phyloP scores from a whole-genome alignment of 2,888 invertebrate genomes.

The Copidosoma aretas region DNA sequence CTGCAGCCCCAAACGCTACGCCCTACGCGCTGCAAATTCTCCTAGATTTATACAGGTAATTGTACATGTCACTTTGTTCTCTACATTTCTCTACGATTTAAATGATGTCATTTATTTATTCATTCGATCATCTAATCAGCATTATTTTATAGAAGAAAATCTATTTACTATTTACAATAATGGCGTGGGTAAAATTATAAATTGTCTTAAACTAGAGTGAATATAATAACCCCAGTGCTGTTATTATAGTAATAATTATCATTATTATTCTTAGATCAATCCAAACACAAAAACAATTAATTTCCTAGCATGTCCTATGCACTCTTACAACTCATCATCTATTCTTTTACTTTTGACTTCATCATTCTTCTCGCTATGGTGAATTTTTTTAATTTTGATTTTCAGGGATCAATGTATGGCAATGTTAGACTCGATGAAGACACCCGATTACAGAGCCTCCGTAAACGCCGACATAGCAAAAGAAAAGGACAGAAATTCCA shows the following conservation, averaged over 20 bases:
- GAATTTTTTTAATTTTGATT: constrained; percentile 5
- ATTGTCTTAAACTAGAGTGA: no score
- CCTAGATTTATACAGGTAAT: constrained; percentile 76
- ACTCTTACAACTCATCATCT: no score
- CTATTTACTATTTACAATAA: neutral
- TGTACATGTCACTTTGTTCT: no score
- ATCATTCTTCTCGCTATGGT: neutral
- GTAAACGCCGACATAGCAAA: constrained; percentile 79
- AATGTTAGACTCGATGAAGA: constrained; percentile 84
- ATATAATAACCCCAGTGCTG: no score
- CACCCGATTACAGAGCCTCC: constrained; percentile 74
- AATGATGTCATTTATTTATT: neutral
- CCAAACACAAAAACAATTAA: no score
- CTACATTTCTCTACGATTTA: no score
- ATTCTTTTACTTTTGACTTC: neutral
- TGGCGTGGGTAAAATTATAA: no score
- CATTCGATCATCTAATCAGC: neutral
- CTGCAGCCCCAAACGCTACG: constrained; percentile 76
- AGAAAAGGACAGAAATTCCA: constrained; percentile 83
- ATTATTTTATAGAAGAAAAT: constrained; percentile 8
- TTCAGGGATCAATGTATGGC: constrained; percentile 81
- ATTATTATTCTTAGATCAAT: no score
- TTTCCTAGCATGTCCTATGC: no score
- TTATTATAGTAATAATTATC: no score
- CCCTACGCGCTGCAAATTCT: constrained; percentile 88